Conservation (phyloP, 2,888 invertebrate genomes). For the Sceliomorpha sp. region DNA sequence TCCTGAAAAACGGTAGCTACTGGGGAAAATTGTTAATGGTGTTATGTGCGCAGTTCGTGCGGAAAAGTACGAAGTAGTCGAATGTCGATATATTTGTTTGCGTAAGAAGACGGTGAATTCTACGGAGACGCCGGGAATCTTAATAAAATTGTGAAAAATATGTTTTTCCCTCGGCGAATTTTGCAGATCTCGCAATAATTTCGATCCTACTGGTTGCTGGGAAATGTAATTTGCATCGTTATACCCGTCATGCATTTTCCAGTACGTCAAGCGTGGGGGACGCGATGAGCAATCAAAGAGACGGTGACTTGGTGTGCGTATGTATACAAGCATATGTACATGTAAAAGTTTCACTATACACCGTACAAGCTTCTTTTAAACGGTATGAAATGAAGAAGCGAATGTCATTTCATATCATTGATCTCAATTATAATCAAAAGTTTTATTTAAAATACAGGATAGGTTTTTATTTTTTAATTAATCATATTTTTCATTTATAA, state of each 20-base stretch:
- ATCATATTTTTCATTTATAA: no score
- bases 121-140: conserved; percentile 17
- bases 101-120: conserved; percentile 7
- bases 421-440: no score
- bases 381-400: conserved; percentile 9
- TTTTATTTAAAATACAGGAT: no score
- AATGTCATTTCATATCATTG: no score
- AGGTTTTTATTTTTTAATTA: no score
- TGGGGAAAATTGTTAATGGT: no score
- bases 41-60: conserved; percentile 12
- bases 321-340: conserved; percentile 19
- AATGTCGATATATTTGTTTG: conserved; percentile 34
- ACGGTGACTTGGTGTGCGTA: conserved; percentile 16
- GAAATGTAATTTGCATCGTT: conserved; percentile 49
- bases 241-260: conserved; percentile 44
- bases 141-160: conserved; percentile 35
- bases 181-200: conserved; percentile 18
- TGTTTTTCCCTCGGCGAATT: conserved; percentile 21
- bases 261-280: conserved; percentile 46
- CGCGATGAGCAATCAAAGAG: conserved; percentile 46
- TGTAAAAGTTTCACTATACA: no score
- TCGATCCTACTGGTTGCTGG: conserved; percentile 1
- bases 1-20: no score
- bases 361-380: no score
- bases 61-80: conserved; percentile 15